Base-by-base conservation (phyloP, 2,888 invertebrate species). In the Tridacna gigas region DNA sequence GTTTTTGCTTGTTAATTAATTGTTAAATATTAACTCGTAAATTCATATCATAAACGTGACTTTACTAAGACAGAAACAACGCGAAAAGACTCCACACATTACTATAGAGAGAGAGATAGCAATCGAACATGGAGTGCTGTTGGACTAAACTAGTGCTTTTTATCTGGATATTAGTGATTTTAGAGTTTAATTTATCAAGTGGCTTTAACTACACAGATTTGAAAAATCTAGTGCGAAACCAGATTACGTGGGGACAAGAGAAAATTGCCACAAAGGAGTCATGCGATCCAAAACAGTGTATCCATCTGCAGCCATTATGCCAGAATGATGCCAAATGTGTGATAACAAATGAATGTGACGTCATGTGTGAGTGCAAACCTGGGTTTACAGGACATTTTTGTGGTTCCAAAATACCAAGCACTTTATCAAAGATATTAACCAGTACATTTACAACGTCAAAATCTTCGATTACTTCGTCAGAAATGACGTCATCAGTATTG, bases 381-480 rank as follows among this genome's bases (percentile, higher is more conserved):
- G 69, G 69, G 45, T 69, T 69, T 69, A 47, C 15, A 15, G 69
- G 69, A 69, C 69, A 45, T 28, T 69, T 69, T 22, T 69, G 69
- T 45, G 37, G 20, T 47, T n/a, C 69, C 12, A 69, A 45, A 47
- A 20, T 69, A 18, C 15, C 12, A 20, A 45, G 9, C 13, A 45
- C 69, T 45, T 45, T 47, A 65, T 11, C 65, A 15, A 15, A 5
- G 18, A 61, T 22, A 20, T 61, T 13, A 11, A 11, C 15, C 65
- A 11, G 20, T 13, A 65, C 20, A 26, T 0, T 11, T 26, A 22
- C 26, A 65, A 25, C 18, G 18, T 26, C 25, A 12, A 28, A 28
- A 26, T 26, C 11, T 1, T 18, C 25, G 26, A 28, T 56, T n/a
- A 20, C 18, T 5, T 9, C 65, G 13, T 20, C 18, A 7, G 7